Evolutionary conservation across 2,888 invertebrate species (phyloP).

Genomic region (Acleris literana): DNA sequence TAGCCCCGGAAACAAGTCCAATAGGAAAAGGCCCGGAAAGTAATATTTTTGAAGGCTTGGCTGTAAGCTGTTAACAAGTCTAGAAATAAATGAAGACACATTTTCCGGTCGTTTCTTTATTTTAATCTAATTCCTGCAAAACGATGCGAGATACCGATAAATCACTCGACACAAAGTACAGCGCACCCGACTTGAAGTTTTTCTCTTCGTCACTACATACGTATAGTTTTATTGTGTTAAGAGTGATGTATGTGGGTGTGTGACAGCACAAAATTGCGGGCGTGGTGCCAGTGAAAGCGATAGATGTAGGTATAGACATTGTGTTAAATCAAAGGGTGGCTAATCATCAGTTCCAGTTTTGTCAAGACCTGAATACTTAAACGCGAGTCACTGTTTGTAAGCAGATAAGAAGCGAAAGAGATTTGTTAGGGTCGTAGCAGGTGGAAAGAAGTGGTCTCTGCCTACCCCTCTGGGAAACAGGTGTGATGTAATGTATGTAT

Average conservation of each 20-base stretch:
- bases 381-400: too few relatives aligned
- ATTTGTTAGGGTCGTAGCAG: too few relatives aligned
- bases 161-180: constrained; percentile 39
- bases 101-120: constrained; percentile 5
- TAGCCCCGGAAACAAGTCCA: too few relatives aligned
- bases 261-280: constrained; percentile 38
- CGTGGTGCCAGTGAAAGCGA: constrained; percentile 26
- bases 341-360: background rate
- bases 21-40: too few relatives aligned
- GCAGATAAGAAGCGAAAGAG: too few relatives aligned
- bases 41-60: too few relatives aligned
- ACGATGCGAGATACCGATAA: constrained; percentile 37
- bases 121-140: constrained; percentile 26
- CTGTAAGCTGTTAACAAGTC: background rate
- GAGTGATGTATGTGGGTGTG: constrained; percentile 43
- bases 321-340: background rate
- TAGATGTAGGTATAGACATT: too few relatives aligned
- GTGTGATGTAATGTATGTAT: too few relatives aligned
- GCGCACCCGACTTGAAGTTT: constrained; percentile 43
- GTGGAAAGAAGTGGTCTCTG: too few relatives aligned
- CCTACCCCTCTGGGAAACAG: too few relatives aligned
- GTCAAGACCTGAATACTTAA: too few relatives aligned
- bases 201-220: constrained; percentile 40
- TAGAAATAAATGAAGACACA: background rate
- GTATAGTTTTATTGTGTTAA: constrained; percentile 46